Base-by-base conservation (phyloP, 2,113 vertebrate species). In the Puntigrus tetrazona region DNA sequence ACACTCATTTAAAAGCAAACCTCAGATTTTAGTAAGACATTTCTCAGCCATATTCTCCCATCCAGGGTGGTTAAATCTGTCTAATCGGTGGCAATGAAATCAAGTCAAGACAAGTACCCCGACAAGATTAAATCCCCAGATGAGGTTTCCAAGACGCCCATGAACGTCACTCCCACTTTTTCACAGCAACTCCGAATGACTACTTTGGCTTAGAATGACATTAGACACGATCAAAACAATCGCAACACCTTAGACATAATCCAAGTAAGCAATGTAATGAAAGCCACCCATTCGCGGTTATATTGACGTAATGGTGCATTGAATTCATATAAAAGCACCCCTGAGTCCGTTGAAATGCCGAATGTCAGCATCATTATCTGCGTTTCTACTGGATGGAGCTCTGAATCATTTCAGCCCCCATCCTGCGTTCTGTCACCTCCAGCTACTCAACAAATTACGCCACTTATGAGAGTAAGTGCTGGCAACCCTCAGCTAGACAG, bases 291-390 rank as follows among this genome's bases (percentile, higher is more conserved):
- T 73, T 43, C 5, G 43, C 10, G 7, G 22, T 73, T 50, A 31
- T 50, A 18, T 31, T 47, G n/a, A 20, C 27, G 47, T 50, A 50
- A 75, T 29, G 6, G 27, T 50, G 73, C 43, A 31, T 16, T 75
- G 73, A 75, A 50, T 47, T 75, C 27, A 29, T 31, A 31, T 75
- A 75, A 75, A 75, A 45, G 45, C 13, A 50, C 73, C 73, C 73
- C 45, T 9, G 72, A 50, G 72, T 75, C 25, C 3, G 1, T 43
- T 50, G 16, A 74, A 29, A 38, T 25, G 59, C 22, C 45, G 61
- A 77, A 80, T 80, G 78, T 80, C 41, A 80, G 78, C 78, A 47
- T 65, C 38, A 67, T 80, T 80, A 67, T 80, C 27, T 80, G 38
- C 25, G 2, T 45, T 80, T 65, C 78, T 80, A 47, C 38, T 34